Evolutionary conservation across 2,888 invertebrate genomes (phyloP).

Genomic region (Anthophora plumipes): DNA sequence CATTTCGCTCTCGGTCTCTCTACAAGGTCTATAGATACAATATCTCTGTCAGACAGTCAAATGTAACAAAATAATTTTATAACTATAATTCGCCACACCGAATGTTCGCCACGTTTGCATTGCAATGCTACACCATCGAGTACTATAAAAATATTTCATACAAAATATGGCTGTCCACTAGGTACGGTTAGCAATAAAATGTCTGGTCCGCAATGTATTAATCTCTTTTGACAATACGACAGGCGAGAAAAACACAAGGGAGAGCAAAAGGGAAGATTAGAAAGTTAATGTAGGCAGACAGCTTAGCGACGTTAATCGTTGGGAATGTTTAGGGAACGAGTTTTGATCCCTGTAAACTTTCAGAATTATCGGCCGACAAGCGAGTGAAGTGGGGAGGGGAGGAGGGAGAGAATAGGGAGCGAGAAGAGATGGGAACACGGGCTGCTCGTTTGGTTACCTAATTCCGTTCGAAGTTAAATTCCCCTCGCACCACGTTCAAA

Average conservation of each 20-base stretch:
- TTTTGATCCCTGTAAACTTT: constrained; percentile 52
- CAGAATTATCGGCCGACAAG: constrained; percentile 43
- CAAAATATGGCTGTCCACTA: too few relatives aligned
- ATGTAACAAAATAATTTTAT: too few relatives aligned
- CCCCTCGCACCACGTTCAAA: constrained; percentile 67
- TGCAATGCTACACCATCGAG: too few relatives aligned
- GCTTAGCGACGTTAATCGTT: constrained; percentile 32
- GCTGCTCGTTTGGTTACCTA: constrained; percentile 73
- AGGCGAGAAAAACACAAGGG: background rate
- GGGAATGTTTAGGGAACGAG: constrained; percentile 42
- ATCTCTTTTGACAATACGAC: too few relatives aligned
- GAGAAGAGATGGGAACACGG: constrained; percentile 19
- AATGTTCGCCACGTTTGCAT: too few relatives aligned
- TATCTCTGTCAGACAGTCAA: too few relatives aligned
- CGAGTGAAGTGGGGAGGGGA: background rate
- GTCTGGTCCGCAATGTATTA: too few relatives aligned
- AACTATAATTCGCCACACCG: too few relatives aligned
- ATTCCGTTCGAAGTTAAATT: constrained; percentile 71
- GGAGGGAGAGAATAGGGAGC: background rate
- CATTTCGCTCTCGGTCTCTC: too few relatives aligned
- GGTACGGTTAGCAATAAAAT: too few relatives aligned
- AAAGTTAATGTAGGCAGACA: constrained; percentile 29
- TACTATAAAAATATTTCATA: too few relatives aligned
- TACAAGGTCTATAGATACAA: too few relatives aligned
- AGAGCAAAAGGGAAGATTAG: background rate